These are phyloP conservation scores for Eretmochelys imbricata DNA, from an alignment of 2,113 vertebrate species.

Conservation along the genomic window DNA sequence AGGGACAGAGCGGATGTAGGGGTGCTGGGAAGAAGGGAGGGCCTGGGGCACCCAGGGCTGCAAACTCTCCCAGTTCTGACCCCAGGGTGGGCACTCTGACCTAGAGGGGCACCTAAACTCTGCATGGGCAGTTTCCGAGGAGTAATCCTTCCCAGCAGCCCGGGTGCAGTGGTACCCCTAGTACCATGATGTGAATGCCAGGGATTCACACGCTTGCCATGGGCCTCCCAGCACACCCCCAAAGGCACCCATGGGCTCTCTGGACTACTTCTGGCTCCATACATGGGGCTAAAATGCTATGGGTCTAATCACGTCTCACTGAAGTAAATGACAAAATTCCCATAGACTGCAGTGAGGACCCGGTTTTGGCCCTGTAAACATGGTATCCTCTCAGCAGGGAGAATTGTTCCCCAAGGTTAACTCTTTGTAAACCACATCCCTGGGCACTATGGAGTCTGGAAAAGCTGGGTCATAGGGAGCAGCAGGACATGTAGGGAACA, in stretches of 20 bases:
- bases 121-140: neutral
- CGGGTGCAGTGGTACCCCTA: neutral
- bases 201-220: neutral
- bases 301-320: too few species aligned
- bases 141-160: neutral
- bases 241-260: neutral
- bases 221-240: neutral
- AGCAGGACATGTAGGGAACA: slow-evolving; percentile 38
- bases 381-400: neutral
- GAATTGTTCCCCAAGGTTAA: neutral
- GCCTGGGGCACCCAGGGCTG: neutral
- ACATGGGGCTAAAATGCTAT: neutral
- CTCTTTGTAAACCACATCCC: neutral
- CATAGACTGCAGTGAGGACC: neutral
- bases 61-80: neutral
- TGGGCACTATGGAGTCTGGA: neutral
- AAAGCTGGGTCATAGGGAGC: neutral
- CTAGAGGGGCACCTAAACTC: neutral
- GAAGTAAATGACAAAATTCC: neutral
- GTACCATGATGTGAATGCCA: neutral
- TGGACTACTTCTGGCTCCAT: neutral
- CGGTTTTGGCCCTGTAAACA: neutral
- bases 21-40: neutral
- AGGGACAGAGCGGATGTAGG: neutral
- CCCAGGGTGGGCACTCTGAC: neutral